phyloP scores from a whole-genome alignment of 2,797 vertebrate species.

The Apodemus agrarius region DNA sequence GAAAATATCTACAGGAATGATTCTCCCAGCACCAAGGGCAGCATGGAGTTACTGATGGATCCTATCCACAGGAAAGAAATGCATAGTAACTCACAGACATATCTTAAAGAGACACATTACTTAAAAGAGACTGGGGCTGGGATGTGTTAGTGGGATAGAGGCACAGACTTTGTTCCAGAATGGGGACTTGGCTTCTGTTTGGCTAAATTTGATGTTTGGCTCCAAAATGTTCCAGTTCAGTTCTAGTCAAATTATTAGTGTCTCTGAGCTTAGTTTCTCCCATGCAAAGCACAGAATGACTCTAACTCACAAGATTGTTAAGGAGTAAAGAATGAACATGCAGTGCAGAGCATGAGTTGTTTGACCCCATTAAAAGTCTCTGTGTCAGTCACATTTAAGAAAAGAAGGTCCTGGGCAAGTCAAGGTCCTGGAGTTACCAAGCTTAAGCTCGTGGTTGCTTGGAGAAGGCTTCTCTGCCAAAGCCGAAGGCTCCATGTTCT shows the following conservation, averaged over 20 bases:
- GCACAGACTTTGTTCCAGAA: not conserved
- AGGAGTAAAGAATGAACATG: not conserved
- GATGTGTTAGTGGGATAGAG: not conserved
- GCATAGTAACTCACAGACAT: not conserved
- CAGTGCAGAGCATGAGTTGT: not conserved
- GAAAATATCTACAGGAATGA: not conserved
- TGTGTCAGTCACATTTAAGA: not conserved
- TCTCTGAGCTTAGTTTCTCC: slow-evolving; percentile 11
- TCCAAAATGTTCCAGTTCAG: not conserved
- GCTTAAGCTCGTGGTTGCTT: not conserved
- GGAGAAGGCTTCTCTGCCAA: not conserved
- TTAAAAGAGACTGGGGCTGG: not conserved
- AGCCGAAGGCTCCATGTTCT: not conserved
- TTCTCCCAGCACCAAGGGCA: not conserved
- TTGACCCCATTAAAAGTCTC: not conserved
- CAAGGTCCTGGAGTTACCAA: not conserved
- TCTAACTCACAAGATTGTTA: not conserved
- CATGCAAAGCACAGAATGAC: not conserved
- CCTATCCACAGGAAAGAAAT: not conserved
- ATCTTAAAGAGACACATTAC: not conserved
- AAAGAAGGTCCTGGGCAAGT: not conserved
- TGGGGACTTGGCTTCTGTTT: not conserved
- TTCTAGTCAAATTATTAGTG: not conserved
- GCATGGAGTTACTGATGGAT: not conserved
- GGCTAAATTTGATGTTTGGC: not conserved